phyloP scores from a whole-genome alignment of 2,113 vertebrate species.

The Plecotus auritus region DNA sequence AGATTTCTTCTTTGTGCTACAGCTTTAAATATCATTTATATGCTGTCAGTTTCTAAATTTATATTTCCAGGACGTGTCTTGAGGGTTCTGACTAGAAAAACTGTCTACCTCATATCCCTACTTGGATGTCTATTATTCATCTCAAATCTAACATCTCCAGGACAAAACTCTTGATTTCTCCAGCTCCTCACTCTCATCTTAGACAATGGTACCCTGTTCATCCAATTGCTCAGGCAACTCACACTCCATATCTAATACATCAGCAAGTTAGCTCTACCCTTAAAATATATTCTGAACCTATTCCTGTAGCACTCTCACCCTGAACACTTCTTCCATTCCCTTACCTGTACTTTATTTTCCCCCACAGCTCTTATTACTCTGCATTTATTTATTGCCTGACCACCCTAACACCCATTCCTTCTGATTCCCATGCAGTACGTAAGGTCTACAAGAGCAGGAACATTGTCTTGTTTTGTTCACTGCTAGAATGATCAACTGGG shows the following conservation, averaged over 20 bases:
- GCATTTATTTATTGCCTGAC: neutral
- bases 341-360: neutral
- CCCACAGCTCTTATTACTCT: neutral
- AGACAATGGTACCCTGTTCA: neutral
- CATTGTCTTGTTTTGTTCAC: neutral
- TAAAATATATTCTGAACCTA: neutral
- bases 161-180: neutral
- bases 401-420: too few species aligned
- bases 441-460: neutral
- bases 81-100: neutral
- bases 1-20: neutral
- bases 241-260: neutral
- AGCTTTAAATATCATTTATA: neutral
- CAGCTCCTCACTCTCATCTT: neutral
- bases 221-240: neutral
- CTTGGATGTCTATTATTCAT: neutral
- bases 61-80: neutral
- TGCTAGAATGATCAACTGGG: neutral
- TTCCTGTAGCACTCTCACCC: neutral
- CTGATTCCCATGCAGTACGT: neutral
- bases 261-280: neutral
- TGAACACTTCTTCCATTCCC: neutral
- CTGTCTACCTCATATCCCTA: neutral
- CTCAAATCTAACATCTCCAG: neutral
- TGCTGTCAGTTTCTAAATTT: neutral